phyloP scores from a whole-genome alignment of 2,797 vertebrate species.

The Sylvia borin region DNA sequence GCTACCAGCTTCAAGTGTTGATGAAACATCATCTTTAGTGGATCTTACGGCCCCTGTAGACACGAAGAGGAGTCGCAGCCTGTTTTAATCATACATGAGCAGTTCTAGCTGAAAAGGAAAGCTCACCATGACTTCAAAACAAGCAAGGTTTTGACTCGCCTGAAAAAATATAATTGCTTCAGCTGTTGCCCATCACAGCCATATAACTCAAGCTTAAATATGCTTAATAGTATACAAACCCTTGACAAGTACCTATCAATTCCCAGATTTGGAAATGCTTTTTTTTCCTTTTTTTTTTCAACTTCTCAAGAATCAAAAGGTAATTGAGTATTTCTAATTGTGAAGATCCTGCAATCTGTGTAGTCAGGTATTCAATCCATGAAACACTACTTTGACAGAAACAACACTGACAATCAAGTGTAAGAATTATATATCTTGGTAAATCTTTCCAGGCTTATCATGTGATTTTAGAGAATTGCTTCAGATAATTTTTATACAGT shows the following conservation, averaged over 20 bases:
- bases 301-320: not conserved
- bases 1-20: not conserved
- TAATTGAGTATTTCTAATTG: not conserved
- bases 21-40: not conserved
- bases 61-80: not conserved
- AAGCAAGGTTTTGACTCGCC: not conserved
- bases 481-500: not conserved
- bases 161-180: not conserved
- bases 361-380: not conserved
- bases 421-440: not conserved
- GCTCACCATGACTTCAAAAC: not conserved
- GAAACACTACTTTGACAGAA: not conserved
- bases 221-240: not conserved
- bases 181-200: not conserved
- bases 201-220: not conserved
- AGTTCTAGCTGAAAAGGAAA: not conserved
- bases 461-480: not conserved
- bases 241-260: not conserved
- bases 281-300: not conserved
- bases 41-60: not conserved
- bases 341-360: not conserved
- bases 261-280: not conserved
- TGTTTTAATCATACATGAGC: not conserved
- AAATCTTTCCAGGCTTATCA: not conserved
- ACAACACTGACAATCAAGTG: not conserved